Evolutionary conservation across 2,113 vertebrate genomes (phyloP), one percentile per base, ranked within the genome.

Genomic region (Solea senegalensis): DNA sequence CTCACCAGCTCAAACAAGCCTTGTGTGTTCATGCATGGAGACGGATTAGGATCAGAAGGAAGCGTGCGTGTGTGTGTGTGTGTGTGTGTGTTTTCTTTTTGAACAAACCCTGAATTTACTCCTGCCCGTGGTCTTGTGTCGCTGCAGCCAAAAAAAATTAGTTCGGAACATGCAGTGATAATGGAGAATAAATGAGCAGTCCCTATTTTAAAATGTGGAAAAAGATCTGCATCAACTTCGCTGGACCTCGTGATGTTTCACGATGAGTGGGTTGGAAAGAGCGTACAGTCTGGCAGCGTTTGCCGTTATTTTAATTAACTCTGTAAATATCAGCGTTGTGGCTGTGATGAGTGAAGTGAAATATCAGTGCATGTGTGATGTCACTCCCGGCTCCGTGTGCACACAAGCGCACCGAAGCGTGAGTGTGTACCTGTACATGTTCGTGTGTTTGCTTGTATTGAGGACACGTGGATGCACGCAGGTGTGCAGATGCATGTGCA

Each of bases 151-250:
- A 60, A 43, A 9, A 9, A 21, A 21, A 9, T 51, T 10, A 34
- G 34, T 34, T 8, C 60, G 64, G 51, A 55, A 74, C 50, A 56
- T 43, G 65, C 61, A 50, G 52, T 0, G 58, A 69, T 46, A 57
- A 64, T 52, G 39, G 49, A 51, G 56, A 74, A 66, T 60, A 82
- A 76, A 60, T 64, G 73, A 84, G 65, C 80, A 70, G 76, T 62
- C 80, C 64, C 68, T 82, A 83, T 85, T 85, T 85, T 69, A 78
- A 82, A 81, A 85, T 74, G 74, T 85, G 74, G 86, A 83, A 80
- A 85, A 44, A 15, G 13, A 72, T 76, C 69, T 65, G 58, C 66
- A 48, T 75, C 75, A 80, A 69, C 74, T 73, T 72, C 49, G 39
- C 40, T 27, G n/a, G 58, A 77, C 80, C 50, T 46, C 65, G 78